Base-by-base conservation (phyloP, 2,113 vertebrate species). In the Strix aluco region DNA sequence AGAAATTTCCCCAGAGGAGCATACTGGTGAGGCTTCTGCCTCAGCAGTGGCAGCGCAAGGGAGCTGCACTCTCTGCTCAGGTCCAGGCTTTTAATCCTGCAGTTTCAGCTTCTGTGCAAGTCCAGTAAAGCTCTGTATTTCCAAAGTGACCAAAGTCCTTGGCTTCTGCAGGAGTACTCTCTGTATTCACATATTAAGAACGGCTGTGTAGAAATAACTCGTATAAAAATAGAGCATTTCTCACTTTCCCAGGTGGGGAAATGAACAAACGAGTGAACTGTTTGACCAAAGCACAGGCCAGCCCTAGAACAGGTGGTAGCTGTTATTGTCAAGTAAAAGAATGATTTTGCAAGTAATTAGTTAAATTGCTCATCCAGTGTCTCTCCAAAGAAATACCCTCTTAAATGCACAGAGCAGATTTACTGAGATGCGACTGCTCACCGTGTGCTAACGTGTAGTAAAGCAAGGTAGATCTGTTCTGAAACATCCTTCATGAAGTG, bases 281-380 rank as follows among this genome's bases (percentile, higher is more conserved):
- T 82, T 55, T 84, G 92, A 92, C 81, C 75, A 57, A 55, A 63
- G 59, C 40, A 11, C 38, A 49, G 89, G 74, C 55, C 65, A 67
- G 73, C 85, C 69, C 73, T 25, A 25, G 77, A 92, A 79, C 67
- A 81, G 90, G 95, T 92, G 92, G 90, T 86, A 81, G 55, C 63
- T 84, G 57, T 86, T 92, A 66, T 70, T 96, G 81, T 88, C 55
- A 29, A 78, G 51, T 49, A 46, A 89, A 90, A 87, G 72, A 91
- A 94, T 58, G 34, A 81, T 91, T 91, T 95, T 90, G 46, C 34
- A 81, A 61, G 72, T 81, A 86, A 89, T 89, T 88, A 81, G 95
- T 88, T 89, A 40, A 89, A 92, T 62, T 81, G 65, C 72, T 81
- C 54, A 44, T 46, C 59, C 72, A 57, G 34, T 59, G 44, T 72